Evolutionary conservation across 2,797 vertebrate species (phyloP).

Genomic region (Atherinosoma microstoma): DNA sequence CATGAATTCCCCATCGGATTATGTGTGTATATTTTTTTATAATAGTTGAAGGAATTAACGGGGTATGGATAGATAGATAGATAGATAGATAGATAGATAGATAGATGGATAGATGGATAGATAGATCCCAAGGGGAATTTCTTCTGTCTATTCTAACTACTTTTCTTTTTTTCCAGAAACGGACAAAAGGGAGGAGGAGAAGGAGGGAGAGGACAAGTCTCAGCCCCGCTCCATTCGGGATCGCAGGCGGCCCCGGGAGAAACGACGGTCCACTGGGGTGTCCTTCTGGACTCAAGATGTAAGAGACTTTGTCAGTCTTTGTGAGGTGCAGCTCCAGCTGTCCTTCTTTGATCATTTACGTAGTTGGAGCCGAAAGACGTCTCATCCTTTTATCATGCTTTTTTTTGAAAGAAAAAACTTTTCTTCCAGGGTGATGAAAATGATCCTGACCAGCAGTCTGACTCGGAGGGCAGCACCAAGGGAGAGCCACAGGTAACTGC

Average conservation of each 20-base stretch:
- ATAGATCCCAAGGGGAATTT: too few relatives aligned
- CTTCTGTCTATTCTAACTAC: too few relatives aligned
- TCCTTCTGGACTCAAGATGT: conserved; percentile 95
- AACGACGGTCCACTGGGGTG: conserved; percentile 96
- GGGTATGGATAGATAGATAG: too few relatives aligned
- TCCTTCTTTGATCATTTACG: conserved; percentile 19
- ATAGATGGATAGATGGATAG: too few relatives aligned
- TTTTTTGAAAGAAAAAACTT: conserved; percentile 40
- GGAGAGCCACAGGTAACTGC: conserved; percentile 89
- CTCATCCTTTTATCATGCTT: not conserved
- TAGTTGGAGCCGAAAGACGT: too few relatives aligned
- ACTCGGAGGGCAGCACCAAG: conserved; percentile 92
- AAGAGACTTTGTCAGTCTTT: conserved; percentile 50
- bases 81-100: too few relatives aligned
- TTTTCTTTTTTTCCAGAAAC: conserved; percentile 79
- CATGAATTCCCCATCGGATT: not conserved
- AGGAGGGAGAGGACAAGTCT: conserved; percentile 94
- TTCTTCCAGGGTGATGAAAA: conserved; percentile 93
- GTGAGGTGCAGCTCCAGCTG: not conserved
- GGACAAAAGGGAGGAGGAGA: conserved; percentile 94
- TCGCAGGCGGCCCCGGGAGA: conserved; percentile 95
- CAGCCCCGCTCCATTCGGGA: conserved; percentile 96
- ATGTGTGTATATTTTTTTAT: not conserved
- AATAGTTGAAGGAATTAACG: too few relatives aligned
- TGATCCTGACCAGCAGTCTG: conserved; percentile 92